Conservation (phyloP, 2,797 vertebrate genomes). For the Telmatherina bonti region DNA sequence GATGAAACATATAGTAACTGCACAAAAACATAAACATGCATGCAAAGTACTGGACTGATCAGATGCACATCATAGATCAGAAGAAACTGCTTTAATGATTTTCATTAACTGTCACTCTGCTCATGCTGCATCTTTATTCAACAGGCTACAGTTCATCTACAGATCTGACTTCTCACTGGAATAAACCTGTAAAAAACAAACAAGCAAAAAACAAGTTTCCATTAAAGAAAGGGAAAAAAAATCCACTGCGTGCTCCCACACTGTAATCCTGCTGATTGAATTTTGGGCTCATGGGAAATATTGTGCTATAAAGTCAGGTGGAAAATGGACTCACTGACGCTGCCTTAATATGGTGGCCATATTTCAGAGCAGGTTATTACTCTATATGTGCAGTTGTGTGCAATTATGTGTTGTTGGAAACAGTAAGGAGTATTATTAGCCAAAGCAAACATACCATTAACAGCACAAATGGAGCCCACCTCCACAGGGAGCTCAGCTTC, state of each 20-base stretch:
- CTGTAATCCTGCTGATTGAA: slow-evolving; percentile 59
- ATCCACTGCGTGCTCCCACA: slow-evolving; percentile 1
- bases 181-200: slow-evolving; percentile 14
- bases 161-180: slow-evolving; percentile 30
- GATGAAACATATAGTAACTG: slow-evolving; percentile 10
- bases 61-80: slow-evolving; percentile 22
- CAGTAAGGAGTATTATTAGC: slow-evolving; percentile 37
- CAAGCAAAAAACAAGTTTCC: slow-evolving; percentile 27
- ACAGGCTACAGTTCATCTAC: slow-evolving; percentile 14
- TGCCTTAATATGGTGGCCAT: slow-evolving; percentile 24
- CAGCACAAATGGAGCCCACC: slow-evolving; percentile 40
- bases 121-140: slow-evolving; percentile 38
- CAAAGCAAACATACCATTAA: slow-evolving; percentile 52
- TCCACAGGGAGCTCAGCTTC: slow-evolving; percentile 18
- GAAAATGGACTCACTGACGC: slow-evolving; percentile 55
- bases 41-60: slow-evolving; percentile 21
- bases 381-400: slow-evolving; percentile 15
- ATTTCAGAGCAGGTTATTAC: slow-evolving; percentile 57
- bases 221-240: slow-evolving; percentile 20
- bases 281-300: slow-evolving; percentile 49
- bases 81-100: slow-evolving; percentile 52
- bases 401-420: slow-evolving; percentile 33
- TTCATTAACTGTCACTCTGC: slow-evolving; percentile 59
- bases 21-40: slow-evolving; percentile 25
- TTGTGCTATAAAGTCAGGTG: slow-evolving; percentile 43